These are phyloP conservation scores for Onychomys leucogaster DNA, from an alignment of 2,797 vertebrate genomes.

Conservation along the genomic window DNA sequence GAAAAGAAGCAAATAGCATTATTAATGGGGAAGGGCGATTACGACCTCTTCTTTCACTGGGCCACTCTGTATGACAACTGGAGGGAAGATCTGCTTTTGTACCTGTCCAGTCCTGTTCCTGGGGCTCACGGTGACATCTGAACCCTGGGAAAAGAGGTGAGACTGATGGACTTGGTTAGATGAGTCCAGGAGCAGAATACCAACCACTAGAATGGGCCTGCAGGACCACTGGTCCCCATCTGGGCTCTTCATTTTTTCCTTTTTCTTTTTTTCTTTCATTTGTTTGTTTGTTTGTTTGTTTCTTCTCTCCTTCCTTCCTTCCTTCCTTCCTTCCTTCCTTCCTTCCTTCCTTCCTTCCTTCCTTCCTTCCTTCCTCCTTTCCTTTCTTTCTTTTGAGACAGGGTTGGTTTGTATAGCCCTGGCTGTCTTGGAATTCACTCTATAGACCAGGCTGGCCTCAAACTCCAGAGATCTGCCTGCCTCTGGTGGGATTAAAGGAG, in stretches of 20 bases:
- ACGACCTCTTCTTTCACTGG: too few species aligned
- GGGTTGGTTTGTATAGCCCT: too few species aligned
- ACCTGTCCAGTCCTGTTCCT: not conserved
- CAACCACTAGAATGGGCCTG: not conserved
- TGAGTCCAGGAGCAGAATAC: not conserved
- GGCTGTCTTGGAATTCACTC: not conserved
- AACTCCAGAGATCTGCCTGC: not conserved
- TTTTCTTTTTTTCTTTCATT: not conserved
- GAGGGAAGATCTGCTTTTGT: not conserved
- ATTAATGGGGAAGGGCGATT: too few species aligned
- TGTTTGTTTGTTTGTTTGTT: too few species aligned
- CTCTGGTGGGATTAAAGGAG: not conserved
- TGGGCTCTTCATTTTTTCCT: not conserved
- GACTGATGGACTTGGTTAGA: not conserved
- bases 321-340: too few species aligned
- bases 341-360: too few species aligned
- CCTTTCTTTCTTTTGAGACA: too few species aligned
- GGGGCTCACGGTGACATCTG: rapidly evolving
- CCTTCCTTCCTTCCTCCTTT: rapidly evolving
- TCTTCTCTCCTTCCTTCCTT: too few species aligned
- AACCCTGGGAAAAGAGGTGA: rapidly evolving
- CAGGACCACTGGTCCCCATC: not conserved
- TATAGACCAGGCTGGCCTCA: not conserved
- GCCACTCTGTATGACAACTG: not conserved
- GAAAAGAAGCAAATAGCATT: not conserved